phyloP scores from a whole-genome alignment of 2,888 invertebrate species.

The Resseliella maxima region DNA sequence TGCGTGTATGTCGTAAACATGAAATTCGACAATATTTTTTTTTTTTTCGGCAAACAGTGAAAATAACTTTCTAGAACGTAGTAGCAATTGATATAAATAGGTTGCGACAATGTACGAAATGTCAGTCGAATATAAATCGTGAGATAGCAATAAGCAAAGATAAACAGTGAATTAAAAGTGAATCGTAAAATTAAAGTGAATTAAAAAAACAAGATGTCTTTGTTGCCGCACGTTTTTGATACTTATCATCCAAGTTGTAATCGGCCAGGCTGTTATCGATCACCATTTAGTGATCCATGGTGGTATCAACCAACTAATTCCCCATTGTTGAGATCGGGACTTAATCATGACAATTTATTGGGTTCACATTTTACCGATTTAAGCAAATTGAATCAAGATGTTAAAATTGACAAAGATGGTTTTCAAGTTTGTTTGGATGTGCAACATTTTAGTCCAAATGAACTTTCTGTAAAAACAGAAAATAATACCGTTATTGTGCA shows the following conservation, averaged over 20 bases:
- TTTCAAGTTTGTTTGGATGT: conserved; percentile 75
- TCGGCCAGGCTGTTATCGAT: background rate
- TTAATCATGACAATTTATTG: background rate
- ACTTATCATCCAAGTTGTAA: background rate
- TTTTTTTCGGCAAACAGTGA: background rate
- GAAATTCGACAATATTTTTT: background rate
- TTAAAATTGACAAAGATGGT: conserved; percentile 72
- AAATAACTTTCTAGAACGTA: background rate
- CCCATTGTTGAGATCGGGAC: background rate
- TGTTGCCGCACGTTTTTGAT: background rate
- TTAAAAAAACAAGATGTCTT: background rate
- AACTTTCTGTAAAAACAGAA: conserved; percentile 77
- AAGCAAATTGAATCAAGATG: background rate
- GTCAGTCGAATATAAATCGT: background rate
- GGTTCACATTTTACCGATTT: background rate
- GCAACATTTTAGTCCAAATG: conserved; percentile 67
- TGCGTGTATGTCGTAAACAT: background rate
- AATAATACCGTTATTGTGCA: conserved; percentile 75
- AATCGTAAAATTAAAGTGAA: background rate
- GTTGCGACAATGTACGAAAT: too few species aligned
- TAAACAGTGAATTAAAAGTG: background rate
- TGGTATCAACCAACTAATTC: background rate
- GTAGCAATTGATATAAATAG: conserved; percentile 25
- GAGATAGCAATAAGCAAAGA: background rate
- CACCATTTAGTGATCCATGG: background rate